Evolutionary conservation across 2,113 vertebrate genomes (phyloP).

Genomic region (Callospermophilus lateralis): DNA sequence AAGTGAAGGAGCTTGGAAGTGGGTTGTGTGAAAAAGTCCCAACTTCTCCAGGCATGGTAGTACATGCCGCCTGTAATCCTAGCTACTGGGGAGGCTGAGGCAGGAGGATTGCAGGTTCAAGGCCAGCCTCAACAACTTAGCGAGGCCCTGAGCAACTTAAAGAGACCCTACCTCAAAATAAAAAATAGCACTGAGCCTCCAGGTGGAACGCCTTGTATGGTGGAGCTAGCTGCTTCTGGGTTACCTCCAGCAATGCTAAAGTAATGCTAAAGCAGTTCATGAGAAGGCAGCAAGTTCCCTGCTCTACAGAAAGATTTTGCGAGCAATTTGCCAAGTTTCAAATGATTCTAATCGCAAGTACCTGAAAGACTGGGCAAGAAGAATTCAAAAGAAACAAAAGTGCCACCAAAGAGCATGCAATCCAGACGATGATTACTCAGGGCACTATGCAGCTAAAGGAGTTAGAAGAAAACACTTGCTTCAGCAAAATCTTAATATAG

Average conservation of each 20-base stretch:
- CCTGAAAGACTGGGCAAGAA: constrained; percentile 92
- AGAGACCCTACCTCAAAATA: too few relatives aligned
- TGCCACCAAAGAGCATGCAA: constrained; percentile 92
- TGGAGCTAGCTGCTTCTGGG: too few relatives aligned
- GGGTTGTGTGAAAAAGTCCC: background rate
- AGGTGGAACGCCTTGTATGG: too few relatives aligned
- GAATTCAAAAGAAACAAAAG: constrained; percentile 95
- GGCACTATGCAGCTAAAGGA: constrained; percentile 95
- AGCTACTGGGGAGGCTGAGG: too few relatives aligned
- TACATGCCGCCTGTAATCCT: too few relatives aligned
- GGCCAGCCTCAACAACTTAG: too few relatives aligned
- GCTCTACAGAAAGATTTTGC: constrained; percentile 93
- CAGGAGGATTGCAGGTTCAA: too few relatives aligned
- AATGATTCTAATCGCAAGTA: constrained; percentile 90
- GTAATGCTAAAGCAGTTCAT: constrained; percentile 89
- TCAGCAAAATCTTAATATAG: constrained; percentile 89
- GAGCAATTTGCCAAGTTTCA: constrained; percentile 90
- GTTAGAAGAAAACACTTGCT: constrained; percentile 90
- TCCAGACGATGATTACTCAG: constrained; percentile 97
- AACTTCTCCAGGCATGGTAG: background rate
- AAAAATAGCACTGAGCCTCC: too few relatives aligned
- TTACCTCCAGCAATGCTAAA: too few relatives aligned
- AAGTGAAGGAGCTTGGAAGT: background rate
- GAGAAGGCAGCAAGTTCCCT: constrained; percentile 93
- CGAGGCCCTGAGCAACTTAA: too few relatives aligned